Conservation (phyloP, 2,888 invertebrate genomes). For the Agrochola litura region DNA sequence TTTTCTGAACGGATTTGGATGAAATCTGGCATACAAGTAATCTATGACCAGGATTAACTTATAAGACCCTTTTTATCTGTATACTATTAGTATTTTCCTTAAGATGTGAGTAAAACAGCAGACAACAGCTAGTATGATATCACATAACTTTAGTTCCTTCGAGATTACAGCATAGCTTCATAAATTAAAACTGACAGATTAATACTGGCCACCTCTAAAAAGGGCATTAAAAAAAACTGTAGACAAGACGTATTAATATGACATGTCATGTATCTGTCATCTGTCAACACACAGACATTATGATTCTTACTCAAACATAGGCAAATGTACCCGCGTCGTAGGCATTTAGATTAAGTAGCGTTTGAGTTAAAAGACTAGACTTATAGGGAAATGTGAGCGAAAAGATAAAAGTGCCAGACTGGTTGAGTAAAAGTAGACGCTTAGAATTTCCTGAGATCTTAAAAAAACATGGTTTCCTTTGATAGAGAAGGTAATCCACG, state of each 20-base stretch:
- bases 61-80: not conserved
- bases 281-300: not conserved
- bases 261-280: constrained; percentile 55
- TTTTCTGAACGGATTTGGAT: not conserved
- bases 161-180: constrained; percentile 6
- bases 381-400: not conserved
- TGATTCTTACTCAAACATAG: constrained; percentile 9
- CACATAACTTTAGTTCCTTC: too few relatives aligned
- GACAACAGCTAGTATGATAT: not conserved
- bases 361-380: not conserved
- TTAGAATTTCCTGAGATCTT: not conserved
- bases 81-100: not conserved
- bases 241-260: constrained; percentile 33
- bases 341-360: not conserved
- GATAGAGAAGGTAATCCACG: not conserved
- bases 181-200: constrained; percentile 10
- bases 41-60: not conserved
- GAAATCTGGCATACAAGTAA: not conserved
- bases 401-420: not conserved
- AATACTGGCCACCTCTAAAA: constrained; percentile 28
- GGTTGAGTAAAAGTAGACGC: not conserved
- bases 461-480: not conserved
- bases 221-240: constrained; percentile 13
- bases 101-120: not conserved
- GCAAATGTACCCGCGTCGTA: constrained; percentile 6